These are phyloP conservation scores for Phragmatobia fuliginosa DNA, from an alignment of 2,888 invertebrate genomes.

Conservation along the genomic window DNA sequence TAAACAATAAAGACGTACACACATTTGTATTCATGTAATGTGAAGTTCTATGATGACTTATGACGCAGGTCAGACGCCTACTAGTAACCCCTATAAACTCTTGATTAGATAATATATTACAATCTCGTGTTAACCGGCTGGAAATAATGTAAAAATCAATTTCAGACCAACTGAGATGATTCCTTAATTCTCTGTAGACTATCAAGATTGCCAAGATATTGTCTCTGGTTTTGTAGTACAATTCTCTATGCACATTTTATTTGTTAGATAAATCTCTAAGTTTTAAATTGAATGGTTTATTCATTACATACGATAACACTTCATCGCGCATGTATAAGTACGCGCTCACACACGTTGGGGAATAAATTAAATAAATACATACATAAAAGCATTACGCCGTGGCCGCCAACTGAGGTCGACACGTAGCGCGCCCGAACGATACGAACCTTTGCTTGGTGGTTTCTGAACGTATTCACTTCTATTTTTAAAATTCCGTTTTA, in stretches of 20 bases:
- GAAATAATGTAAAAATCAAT: neutral
- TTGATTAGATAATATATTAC: neutral
- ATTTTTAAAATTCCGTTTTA: constrained; percentile 35
- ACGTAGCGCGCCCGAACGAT: constrained; percentile 54
- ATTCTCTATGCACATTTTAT: neutral
- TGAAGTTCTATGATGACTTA: constrained; percentile 7
- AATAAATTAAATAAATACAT: constrained; percentile 72
- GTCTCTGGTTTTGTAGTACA: neutral
- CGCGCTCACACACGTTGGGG: constrained; percentile 53
- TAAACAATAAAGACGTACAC: constrained; percentile 67
- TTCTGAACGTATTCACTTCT: constrained; percentile 31
- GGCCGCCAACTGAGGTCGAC: constrained; percentile 72
- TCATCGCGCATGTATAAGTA: constrained; percentile 29
- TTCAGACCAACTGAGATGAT: neutral
- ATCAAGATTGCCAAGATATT: neutral
- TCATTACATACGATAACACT: constrained; percentile 35
- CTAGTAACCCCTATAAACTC: neutral
- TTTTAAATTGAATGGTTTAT: neutral
- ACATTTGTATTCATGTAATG: constrained; percentile 33
- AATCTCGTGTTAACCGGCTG: neutral
- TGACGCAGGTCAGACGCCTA: neutral
- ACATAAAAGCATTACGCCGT: constrained; percentile 59
- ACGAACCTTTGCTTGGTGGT: constrained; percentile 44
- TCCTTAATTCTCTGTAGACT: neutral
- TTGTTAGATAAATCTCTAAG: neutral